Conservation (phyloP, 1,140 invertebrate species). For the Galendromus occidentalis region DNA sequence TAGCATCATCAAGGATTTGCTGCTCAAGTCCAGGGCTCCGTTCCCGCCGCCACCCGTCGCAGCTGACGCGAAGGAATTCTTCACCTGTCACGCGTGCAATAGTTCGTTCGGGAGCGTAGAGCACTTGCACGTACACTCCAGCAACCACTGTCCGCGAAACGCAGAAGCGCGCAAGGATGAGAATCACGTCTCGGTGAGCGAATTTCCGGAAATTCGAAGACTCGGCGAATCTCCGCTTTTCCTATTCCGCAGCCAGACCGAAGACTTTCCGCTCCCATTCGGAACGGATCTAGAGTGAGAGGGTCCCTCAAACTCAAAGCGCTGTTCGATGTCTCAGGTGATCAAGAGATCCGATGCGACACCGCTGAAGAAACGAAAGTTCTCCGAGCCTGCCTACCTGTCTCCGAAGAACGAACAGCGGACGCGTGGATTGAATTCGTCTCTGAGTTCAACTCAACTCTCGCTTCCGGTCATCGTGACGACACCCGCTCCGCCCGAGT, state of each 20-base stretch:
- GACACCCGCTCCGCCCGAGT: constrained; percentile 25
- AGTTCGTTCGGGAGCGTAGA: constrained; percentile 44
- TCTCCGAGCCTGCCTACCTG: constrained; percentile 20
- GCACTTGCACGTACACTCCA: constrained; percentile 43
- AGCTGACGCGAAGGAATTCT: constrained; percentile 5
- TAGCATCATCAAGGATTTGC: constrained; percentile 60
- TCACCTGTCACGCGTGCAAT: constrained; percentile 31
- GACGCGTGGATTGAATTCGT: background rate
- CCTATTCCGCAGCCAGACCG: background rate
- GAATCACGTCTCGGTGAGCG: background rate
- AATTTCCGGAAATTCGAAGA: background rate
- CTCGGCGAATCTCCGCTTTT: constrained; percentile 18
- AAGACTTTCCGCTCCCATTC: background rate
- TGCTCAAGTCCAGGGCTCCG: constrained; percentile 41
- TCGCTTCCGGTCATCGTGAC: constrained; percentile 26
- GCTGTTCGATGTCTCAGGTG: background rate
- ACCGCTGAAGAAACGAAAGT: constrained; percentile 23
- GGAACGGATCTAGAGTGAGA: constrained; percentile 18
- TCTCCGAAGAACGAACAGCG: background rate
- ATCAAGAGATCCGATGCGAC: constrained; percentile 12
- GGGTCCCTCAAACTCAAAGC: background rate
- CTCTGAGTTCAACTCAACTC: constrained; percentile 13
- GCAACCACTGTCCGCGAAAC: constrained; percentile 43
- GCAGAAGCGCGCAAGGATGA: background rate
- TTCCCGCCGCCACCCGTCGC: background rate